Evolutionary conservation across 1,140 invertebrate genomes (phyloP), one percentile per base, ranked within the genome.

Genomic region (Caenorhabditis brenneri): DNA sequence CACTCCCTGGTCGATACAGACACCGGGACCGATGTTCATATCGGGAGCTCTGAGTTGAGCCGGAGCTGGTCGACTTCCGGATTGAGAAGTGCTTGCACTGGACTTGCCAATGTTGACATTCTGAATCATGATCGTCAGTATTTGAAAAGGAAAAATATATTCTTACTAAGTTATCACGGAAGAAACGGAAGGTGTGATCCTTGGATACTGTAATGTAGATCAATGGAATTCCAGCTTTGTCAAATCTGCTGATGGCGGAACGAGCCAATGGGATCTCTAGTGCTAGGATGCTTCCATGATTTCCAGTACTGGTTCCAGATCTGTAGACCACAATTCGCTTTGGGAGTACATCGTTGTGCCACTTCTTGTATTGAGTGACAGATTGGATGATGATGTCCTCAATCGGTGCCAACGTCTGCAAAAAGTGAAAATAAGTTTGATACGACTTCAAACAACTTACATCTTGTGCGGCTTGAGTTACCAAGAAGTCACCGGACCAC

Each of bases 131-230:
- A 15, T 10, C 10, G 53, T 55, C 24, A 19, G 9, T 10, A 10
- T 9, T 6, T 7, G 22, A 7, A 10, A 15, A 24, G n/a, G 1
- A 51, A 7, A 51, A 22, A 51, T n/a, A 51, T n/a, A n/a, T n/a
- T 4, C 49, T 6, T 51, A 51, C 49, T 19, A 46, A 39, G 7
- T 53, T 9, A 19, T 6, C 15, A 5, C 27, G 49, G 46, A 85
- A 42, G 24, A 85, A 79, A 16, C 84, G 31, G 36, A 51, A 55
- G 29, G 19, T 81, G 48, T 87, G 82, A 16, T 53, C 55, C 49
- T 87, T 87, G n/a, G 65, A 60, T 16, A 80, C 82, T 1, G 86
- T 53, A 24, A 87, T 87, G 53, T 86, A 78, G 3, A 83, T 46
- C 10, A 87, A 22, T 36, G 79, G 55, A 4, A 69, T 31, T n/a